Conservation (phyloP, 2,797 vertebrate genomes). For the Brachyrhaphis roseni region DNA sequence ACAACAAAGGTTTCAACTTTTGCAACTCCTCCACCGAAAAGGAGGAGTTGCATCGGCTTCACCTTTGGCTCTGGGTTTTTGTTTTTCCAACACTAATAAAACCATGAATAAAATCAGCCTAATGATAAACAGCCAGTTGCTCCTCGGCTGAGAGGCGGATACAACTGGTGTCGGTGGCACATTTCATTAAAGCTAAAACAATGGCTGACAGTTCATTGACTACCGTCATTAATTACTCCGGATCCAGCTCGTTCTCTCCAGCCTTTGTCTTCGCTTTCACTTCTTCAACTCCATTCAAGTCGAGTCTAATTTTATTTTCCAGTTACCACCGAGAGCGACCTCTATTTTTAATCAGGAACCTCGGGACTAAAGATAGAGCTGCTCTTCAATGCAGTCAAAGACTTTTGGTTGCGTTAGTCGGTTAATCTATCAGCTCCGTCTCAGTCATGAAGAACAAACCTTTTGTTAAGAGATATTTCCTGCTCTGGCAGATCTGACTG, state of each 20-base stretch:
- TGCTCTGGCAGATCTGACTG: constrained; percentile 34
- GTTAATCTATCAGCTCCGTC: constrained; percentile 42
- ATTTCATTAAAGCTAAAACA: constrained; percentile 53
- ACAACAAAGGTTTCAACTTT: too few species aligned
- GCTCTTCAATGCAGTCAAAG: constrained; percentile 17
- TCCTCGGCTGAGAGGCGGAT: constrained; percentile 41
- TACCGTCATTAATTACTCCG: constrained; percentile 47
- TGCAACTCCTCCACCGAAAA: background rate
- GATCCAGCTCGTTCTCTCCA: constrained; percentile 29
- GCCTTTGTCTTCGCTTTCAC: background rate
- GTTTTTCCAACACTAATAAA: background rate
- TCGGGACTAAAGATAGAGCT: constrained; percentile 37
- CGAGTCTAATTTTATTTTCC: constrained; percentile 13
- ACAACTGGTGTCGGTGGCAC: constrained; percentile 41
- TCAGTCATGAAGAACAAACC: constrained; percentile 24
- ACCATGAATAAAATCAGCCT: background rate
- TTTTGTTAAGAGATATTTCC: constrained; percentile 34
- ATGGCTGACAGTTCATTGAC: constrained; percentile 44
- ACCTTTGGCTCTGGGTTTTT: background rate
- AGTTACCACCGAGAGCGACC: constrained; percentile 42
- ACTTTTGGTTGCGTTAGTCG: constrained; percentile 27
- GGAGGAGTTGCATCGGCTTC: background rate
- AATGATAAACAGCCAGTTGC: constrained; percentile 42
- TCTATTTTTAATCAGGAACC: constrained; percentile 53
- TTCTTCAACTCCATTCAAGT: constrained; percentile 25